phyloP scores from a whole-genome alignment of 2,888 invertebrate genomes.

The Euphydryas editha region DNA sequence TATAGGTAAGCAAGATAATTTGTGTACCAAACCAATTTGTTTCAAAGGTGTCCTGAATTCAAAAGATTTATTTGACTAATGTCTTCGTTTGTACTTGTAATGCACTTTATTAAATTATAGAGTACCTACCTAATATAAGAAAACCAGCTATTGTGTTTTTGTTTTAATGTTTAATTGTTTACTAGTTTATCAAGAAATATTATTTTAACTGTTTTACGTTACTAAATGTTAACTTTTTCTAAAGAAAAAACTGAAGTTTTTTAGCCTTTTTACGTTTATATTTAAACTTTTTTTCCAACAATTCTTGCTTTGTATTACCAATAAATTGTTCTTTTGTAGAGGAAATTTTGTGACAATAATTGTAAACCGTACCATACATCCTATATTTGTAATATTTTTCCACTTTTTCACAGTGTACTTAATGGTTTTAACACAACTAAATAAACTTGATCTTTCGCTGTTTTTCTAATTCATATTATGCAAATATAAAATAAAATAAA shows the following conservation, averaged over 20 bases:
- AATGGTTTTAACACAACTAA: slow-evolving; percentile 44
- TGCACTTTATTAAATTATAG: slow-evolving; percentile 5
- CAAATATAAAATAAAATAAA: slow-evolving; percentile 40
- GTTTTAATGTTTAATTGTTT: neutral
- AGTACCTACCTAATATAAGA: neutral
- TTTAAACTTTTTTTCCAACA: neutral
- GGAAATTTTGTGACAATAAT: slow-evolving; percentile 68
- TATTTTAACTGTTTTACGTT: neutral
- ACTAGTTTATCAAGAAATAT: neutral
- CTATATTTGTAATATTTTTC: slow-evolving; percentile 68
- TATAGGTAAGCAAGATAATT: too few species aligned
- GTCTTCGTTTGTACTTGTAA: neutral
- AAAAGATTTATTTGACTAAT: neutral
- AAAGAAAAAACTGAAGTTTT: too few species aligned
- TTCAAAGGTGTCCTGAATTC: too few species aligned
- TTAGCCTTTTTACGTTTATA: too few species aligned
- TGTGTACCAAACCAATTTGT: too few species aligned
- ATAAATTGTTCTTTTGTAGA: slow-evolving; percentile 17
- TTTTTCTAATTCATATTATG: slow-evolving; percentile 43
- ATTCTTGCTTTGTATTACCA: neutral
- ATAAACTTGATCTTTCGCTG: slow-evolving; percentile 40
- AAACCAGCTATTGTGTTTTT: neutral
- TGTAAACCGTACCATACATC: slow-evolving; percentile 51
- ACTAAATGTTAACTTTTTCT: too few species aligned
- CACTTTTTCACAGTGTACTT: slow-evolving; percentile 71